These are phyloP conservation scores for Drosophila putrida DNA, from an alignment of 2,888 invertebrate species.

Conservation along the genomic window DNA sequence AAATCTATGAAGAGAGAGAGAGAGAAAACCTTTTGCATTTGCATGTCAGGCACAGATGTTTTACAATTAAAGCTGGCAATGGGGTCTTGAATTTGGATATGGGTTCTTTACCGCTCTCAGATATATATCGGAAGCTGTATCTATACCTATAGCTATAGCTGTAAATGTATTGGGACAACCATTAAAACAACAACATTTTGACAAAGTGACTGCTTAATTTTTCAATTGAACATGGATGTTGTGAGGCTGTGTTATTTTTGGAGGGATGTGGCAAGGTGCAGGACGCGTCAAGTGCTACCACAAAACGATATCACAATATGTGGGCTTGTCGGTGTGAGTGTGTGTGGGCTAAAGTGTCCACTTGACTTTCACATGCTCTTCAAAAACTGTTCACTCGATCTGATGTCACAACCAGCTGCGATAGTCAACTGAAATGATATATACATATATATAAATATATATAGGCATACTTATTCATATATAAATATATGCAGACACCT, in stretches of 20 bases:
- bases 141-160: slow-evolving; percentile 2
- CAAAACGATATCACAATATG: slow-evolving; percentile 66
- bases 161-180: slow-evolving; percentile 24
- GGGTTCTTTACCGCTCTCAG: slow-evolving; percentile 13
- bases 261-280: slow-evolving; percentile 43
- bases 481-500: neutral
- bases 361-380: slow-evolving; percentile 71
- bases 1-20: neutral
- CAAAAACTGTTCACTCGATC: slow-evolving; percentile 70
- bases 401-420: slow-evolving; percentile 67
- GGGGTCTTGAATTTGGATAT: slow-evolving; percentile 25
- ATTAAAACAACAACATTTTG: slow-evolving; percentile 73
- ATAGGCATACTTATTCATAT: neutral
- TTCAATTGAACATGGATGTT: slow-evolving; percentile 63
- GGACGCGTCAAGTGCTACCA: slow-evolving; percentile 69
- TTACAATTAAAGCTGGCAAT: slow-evolving; percentile 72
- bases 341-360: slow-evolving; percentile 54
- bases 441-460: neutral
- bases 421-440: slow-evolving; percentile 38
- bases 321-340: slow-evolving; percentile 27
- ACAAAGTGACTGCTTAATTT: slow-evolving; percentile 79
- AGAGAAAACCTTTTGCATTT: slow-evolving; percentile 68
- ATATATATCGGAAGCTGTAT: slow-evolving; percentile 3
- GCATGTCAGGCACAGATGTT: slow-evolving; percentile 75
- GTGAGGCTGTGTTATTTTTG: slow-evolving; percentile 11